Evolutionary conservation across 2,113 vertebrate genomes (phyloP).

Genomic region (Nerophis lumbriciformis): DNA sequence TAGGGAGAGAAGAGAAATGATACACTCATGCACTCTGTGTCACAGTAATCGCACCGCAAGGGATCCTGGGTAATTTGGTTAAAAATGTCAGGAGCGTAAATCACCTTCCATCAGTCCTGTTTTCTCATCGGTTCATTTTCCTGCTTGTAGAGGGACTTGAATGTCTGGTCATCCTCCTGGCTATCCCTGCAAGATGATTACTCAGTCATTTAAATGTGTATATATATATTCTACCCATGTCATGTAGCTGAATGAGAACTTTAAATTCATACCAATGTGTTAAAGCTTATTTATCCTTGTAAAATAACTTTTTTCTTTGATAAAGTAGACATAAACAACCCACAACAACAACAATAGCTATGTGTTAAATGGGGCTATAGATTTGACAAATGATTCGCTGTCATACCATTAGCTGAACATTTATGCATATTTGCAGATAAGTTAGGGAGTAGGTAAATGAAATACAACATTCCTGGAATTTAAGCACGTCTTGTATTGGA

Average conservation of each 20-base stretch:
- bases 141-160: slow-evolving; percentile 30
- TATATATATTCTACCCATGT: background rate
- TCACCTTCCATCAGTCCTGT: slow-evolving; percentile 73
- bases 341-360: background rate
- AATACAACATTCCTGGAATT: no score
- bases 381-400: background rate
- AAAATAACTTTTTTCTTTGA: background rate
- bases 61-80: slow-evolving; percentile 76
- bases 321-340: background rate
- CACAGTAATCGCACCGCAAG: slow-evolving; percentile 69
- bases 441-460: no score
- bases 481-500: no score
- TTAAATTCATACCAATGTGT: no score
- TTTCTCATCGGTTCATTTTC: slow-evolving; percentile 58
- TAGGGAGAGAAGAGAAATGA: slow-evolving; percentile 27
- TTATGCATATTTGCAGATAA: background rate
- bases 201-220: slow-evolving; percentile 8
- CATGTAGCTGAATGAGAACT: no score
- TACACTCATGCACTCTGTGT: slow-evolving; percentile 55
- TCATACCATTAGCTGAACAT: background rate
- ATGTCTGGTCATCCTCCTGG: slow-evolving; percentile 32
- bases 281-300: background rate
- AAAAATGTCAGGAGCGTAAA: slow-evolving; percentile 78
- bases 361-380: background rate
- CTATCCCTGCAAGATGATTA: slow-evolving; percentile 27